A percentile compares a stretch with the other conserved stretches of the same genome.
These are phyloP conservation scores for Salarias fasciatus DNA, from an alignment of 2,797 vertebrate species.

Conservation along the genomic window DNA sequence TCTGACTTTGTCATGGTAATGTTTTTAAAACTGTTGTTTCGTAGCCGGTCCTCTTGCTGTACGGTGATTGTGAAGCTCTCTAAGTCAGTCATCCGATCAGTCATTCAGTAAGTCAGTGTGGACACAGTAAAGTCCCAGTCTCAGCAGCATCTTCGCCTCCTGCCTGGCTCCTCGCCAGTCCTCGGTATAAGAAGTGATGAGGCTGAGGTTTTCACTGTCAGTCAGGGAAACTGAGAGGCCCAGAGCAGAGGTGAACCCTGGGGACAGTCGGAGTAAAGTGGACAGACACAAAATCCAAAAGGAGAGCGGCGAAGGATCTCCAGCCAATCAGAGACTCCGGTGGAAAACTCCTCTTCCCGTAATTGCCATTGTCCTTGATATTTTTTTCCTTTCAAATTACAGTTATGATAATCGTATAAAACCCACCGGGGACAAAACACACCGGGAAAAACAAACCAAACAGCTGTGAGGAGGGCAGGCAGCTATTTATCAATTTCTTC, in stretches of 20 bases:
- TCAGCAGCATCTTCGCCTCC: slow-evolving; percentile 48
- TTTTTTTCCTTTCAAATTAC: slow-evolving; percentile 51
- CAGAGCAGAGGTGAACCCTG: slow-evolving; percentile 39
- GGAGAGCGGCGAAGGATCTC: slow-evolving; percentile 19
- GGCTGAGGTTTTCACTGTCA: slow-evolving; percentile 54
- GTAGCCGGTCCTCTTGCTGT: slow-evolving; percentile 12
- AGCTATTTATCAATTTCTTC: slow-evolving; percentile 69
- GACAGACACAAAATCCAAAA: slow-evolving; percentile 31
- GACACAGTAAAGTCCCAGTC: slow-evolving; percentile 39
- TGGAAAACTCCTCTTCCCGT: slow-evolving; percentile 28
- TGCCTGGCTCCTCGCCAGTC: slow-evolving; percentile 46
- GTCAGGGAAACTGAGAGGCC: slow-evolving; percentile 44
- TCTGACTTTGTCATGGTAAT: no score
- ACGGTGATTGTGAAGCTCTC: slow-evolving; percentile 21
- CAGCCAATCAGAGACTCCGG: slow-evolving; percentile 42
- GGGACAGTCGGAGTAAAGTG: slow-evolving; percentile 44
- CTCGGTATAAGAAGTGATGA: slow-evolving; percentile 45
- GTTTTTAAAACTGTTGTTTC: slow-evolving; percentile 16
- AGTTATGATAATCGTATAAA: slow-evolving; percentile 58
- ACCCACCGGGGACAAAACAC: slow-evolving; percentile 24
- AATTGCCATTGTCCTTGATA: slow-evolving; percentile 41
- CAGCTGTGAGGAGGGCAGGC: slow-evolving; percentile 52
- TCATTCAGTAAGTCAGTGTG: slow-evolving; percentile 43
- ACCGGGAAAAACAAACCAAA: slow-evolving; percentile 58
- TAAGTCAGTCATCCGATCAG: slow-evolving; percentile 41